Base-by-base conservation (phyloP, 2,797 vertebrate genomes). In the Pachyuromys duprasi region DNA sequence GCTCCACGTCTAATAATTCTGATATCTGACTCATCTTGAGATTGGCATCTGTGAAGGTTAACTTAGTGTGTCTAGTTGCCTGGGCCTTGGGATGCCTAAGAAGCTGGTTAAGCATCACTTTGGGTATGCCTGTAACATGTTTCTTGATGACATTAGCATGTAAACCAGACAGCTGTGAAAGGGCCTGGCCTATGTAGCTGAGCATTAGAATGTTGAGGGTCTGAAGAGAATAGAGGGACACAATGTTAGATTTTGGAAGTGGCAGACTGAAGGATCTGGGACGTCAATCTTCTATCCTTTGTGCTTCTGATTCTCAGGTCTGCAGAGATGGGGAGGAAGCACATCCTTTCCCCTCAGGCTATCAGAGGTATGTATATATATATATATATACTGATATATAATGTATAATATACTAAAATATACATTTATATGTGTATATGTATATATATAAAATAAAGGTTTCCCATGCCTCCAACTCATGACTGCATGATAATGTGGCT, bases 1-100 rank as follows among this genome's bases (percentile, higher is more conserved):
- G 94, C 86, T 95, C 3, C 7, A 65, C 55, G 63, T 65, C 69
- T 88, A 80, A 53, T 60, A 87, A 83, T 87, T 86, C 26, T 5
- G 70, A 24, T 22, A 39, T 89, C 20, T 89, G 62, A 63, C 67
- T 93, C 28, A 81, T 80, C n/a, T 42, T 79, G 86, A 87, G 39
- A 62, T 45, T 87, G 80, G 42, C 45, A 67, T 92, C 12, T 24
- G 2, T 92, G 62, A 45, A 45, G 3, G 49, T 45, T 82, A 83
- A 67, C 53, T 89, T 76, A n/a, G 57, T 67, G 22, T 55, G 49
- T 70, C 42, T n/a, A 15, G 20, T 20, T 74, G 20, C 42, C n/a
- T 75, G 57, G 76, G 28, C 28, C n/a, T 8, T n/a, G 28, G 31
- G 6, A 57, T 75, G 18, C 57, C 42, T 53, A 57, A 63, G 26